Base-by-base conservation (phyloP, 2,113 vertebrate species). In the Pica pica region DNA sequence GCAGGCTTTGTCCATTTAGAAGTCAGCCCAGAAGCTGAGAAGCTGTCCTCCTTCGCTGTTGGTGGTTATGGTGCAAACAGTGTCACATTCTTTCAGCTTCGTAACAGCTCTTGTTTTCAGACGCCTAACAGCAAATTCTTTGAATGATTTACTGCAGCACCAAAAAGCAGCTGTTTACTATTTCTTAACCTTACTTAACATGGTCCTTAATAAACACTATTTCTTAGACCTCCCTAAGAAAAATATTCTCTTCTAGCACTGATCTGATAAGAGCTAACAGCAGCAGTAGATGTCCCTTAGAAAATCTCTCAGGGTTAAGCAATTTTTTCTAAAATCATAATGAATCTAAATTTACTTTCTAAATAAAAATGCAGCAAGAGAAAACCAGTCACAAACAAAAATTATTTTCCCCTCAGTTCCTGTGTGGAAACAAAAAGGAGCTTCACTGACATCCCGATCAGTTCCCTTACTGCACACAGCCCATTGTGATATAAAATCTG, bases 41-140 rank as follows among this genome's bases (percentile, higher is more conserved):
- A 89, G 59, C 42, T 85, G 80, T n/a, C 75, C 47, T 88, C 8
- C 1, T 76, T 63, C 0, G 0, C 44, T 37, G 16, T 68, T 35
- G 80, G 88, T 4, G 2, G 61, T 49, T 92, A 11, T 24, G 56
- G 68, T 30, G 42, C 85, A 71, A 83, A 83, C 64, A 92, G 64
- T 31, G 69, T 53, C 87, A 93, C 95, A 68, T 95, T 90, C 83
- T 90, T 90, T 83, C 87, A 83, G 89, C 90, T 39, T 37, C 1
- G 0, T 41, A 68, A 70, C 41, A 87, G 90, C 79, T 89, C 73
- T 21, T 53, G 55, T 70, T 88, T 80, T 80, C 77, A 75, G 70
- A 84, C 4, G 39, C 78, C 16, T 8, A 79, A 78, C 11, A 90
- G 80, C 79, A 90, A 87, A 96, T 95, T 90, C 79, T 77, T 81